phyloP scores from a whole-genome alignment of 2,113 vertebrate species.

The Cyprinodon variegatus region DNA sequence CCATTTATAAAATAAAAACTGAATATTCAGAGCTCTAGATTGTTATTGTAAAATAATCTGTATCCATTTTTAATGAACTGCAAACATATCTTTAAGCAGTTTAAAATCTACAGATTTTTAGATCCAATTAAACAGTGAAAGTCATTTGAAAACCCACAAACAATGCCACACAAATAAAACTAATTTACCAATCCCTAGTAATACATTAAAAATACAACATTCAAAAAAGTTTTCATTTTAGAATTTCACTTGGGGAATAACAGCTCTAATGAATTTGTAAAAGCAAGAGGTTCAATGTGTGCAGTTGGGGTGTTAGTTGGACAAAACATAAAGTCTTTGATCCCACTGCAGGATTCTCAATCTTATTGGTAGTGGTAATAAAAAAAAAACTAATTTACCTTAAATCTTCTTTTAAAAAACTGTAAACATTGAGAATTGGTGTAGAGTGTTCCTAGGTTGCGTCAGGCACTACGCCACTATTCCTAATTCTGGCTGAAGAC shows the following conservation, averaged over 20 bases:
- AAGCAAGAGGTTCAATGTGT: neutral
- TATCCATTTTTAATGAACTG: neutral
- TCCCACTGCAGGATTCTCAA: neutral
- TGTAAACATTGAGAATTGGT: neutral
- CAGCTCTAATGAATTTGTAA: neutral
- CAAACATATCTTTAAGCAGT: too few relatives aligned
- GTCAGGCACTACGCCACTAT: too few relatives aligned
- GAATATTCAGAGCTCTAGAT: neutral
- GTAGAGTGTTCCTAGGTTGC: neutral
- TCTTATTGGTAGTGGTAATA: neutral
- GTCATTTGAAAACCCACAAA: too few relatives aligned
- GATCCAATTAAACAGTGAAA: too few relatives aligned
- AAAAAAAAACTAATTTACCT: neutral
- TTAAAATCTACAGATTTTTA: too few relatives aligned
- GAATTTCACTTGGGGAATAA: neutral
- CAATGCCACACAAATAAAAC: too few relatives aligned
- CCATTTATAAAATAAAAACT: neutral
- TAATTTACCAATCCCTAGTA: too few relatives aligned
- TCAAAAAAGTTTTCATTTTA: neutral
- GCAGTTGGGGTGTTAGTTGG: neutral
- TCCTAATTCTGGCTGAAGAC: too few relatives aligned
- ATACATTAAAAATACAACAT: too few relatives aligned
- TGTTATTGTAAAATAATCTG: too few relatives aligned
- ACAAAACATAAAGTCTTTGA: neutral
- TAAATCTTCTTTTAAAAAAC: neutral